Percentiles rank a stretch among this genome's conserved stretches.
These are phyloP conservation scores for Lissocephala sabroskyi DNA, from an alignment of 2,888 invertebrate genomes.

Conservation along the genomic window DNA sequence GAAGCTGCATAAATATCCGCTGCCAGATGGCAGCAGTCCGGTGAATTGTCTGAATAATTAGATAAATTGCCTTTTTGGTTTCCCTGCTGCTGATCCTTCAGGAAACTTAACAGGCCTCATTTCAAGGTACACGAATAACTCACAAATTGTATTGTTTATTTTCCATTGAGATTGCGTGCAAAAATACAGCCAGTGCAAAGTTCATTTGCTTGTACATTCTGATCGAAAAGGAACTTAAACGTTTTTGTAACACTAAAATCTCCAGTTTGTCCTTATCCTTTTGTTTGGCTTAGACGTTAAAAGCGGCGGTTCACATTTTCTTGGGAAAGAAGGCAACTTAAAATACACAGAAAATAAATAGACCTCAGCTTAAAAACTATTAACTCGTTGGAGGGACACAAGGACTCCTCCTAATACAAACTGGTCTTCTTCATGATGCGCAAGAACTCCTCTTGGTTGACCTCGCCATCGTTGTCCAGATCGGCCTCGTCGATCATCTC, in stretches of 20 bases:
- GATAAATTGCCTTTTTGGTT: no score
- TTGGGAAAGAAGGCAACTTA: slow-evolving; percentile 18
- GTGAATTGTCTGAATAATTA: no score
- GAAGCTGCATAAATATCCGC: no score
- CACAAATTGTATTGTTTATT: no score
- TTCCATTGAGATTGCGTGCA: no score
- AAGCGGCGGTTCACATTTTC: neutral
- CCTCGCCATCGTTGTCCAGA: slow-evolving; percentile 94
- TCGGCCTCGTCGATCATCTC: slow-evolving; percentile 99
- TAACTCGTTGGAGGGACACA: slow-evolving; percentile 64
- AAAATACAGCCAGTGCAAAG: slow-evolving; percentile 44
- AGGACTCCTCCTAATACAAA: slow-evolving; percentile 83
- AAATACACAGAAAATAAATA: slow-evolving; percentile 9
- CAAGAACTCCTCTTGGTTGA: slow-evolving; percentile 95
- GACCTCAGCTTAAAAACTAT: slow-evolving; percentile 18
- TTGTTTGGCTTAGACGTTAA: neutral
- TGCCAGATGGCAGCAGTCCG: no score
- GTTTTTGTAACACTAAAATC: no score
- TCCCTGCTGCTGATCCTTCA: no score
- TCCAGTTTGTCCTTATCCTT: neutral
- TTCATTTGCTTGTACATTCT: slow-evolving; percentile 15
- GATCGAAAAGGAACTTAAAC: slow-evolving; percentile 11
- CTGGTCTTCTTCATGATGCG: slow-evolving; percentile 98
- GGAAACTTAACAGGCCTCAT: no score
- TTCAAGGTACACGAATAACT: no score